Base-by-base conservation (phyloP, 2,888 invertebrate species). In the Caenorhabditis auriculariae region DNA sequence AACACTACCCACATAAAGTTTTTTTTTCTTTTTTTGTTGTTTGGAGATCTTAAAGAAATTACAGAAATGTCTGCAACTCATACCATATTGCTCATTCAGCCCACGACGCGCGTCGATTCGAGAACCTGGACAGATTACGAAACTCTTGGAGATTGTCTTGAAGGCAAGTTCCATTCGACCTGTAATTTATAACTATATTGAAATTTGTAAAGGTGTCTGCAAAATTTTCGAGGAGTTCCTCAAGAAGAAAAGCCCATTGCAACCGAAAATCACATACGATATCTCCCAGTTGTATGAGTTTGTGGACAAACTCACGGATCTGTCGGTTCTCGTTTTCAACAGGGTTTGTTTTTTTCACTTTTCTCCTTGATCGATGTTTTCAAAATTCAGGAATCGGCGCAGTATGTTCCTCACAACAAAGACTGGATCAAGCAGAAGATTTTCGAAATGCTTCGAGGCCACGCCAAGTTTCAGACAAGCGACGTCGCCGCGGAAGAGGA, bases 391-490 rank as follows among this genome's bases (percentile, higher is more conserved):
- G 84, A 69, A 85, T 86, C 48, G 85, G 92, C 83, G 91, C 94
- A 84, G 0, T 98, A 98, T 81, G 91, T 93, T 1, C 98, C 98
- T 0, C 95, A 95, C 85, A 95, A 95, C 83, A 96, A 96, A 85
- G 94, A 93, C 79, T 98, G 95, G 95, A 93, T 98, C 57, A 98
- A 98, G 83, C 95, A 98, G 82, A 94, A 96, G 83, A 94, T 98
- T 66, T 96, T 95, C 82, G 90, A 94, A 6, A 32, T 72, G 54
- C 65, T 74, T n/a, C n/a, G n/a, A n/a, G n/a, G n/a, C n/a, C n/a
- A n/a, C n/a, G n/a, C n/a, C n/a, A n/a, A n/a, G n/a, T n/a, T n/a
- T n/a, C n/a, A n/a, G n/a, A n/a, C n/a, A n/a, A n/a, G n/a, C n/a
- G n/a, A n/a, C n/a, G n/a, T n/a, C n/a, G n/a, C n/a, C n/a, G n/a